phyloP scores from a whole-genome alignment of 2,888 invertebrate genomes.

The Drosophila sordidapex region DNA sequence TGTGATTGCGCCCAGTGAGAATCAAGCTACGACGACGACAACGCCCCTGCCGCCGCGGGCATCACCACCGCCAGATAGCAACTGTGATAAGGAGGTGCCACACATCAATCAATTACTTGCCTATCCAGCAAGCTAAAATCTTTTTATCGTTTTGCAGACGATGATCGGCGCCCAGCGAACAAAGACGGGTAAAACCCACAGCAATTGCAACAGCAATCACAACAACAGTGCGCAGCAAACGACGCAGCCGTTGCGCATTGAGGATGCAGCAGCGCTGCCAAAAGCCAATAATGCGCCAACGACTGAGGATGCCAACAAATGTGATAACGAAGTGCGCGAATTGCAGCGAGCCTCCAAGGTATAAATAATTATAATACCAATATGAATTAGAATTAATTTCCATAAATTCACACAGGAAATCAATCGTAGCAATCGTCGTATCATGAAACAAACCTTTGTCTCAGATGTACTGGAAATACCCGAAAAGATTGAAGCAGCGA shows the following conservation, averaged over 20 bases:
- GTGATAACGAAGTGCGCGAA: constrained; percentile 87
- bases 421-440: constrained; percentile 88
- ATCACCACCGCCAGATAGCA: constrained; percentile 38
- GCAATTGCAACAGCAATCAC: constrained; percentile 17
- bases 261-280: constrained; percentile 80
- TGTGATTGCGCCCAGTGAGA: constrained; percentile 55
- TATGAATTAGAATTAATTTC: not conserved
- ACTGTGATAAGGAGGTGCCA: constrained; percentile 73
- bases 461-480: constrained; percentile 89
- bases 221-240: constrained; percentile 49
- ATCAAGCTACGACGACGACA: constrained; percentile 24
- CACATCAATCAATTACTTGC: not conserved
- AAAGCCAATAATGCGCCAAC: constrained; percentile 58
- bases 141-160: constrained; percentile 32
- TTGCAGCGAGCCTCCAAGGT: constrained; percentile 87
- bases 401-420: constrained; percentile 84
- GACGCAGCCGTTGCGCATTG: constrained; percentile 86
- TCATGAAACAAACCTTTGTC: constrained; percentile 88
- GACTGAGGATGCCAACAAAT: constrained; percentile 77
- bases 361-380: constrained; percentile 8
- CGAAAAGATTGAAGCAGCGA: constrained; percentile 82
- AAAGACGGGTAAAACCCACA: constrained; percentile 47
- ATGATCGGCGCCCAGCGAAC: constrained; percentile 62
- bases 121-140: not conserved
- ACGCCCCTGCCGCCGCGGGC: constrained; percentile 15